These are phyloP conservation scores for Clupea harengus DNA, from an alignment of 2,113 vertebrate genomes.

Conservation along the genomic window DNA sequence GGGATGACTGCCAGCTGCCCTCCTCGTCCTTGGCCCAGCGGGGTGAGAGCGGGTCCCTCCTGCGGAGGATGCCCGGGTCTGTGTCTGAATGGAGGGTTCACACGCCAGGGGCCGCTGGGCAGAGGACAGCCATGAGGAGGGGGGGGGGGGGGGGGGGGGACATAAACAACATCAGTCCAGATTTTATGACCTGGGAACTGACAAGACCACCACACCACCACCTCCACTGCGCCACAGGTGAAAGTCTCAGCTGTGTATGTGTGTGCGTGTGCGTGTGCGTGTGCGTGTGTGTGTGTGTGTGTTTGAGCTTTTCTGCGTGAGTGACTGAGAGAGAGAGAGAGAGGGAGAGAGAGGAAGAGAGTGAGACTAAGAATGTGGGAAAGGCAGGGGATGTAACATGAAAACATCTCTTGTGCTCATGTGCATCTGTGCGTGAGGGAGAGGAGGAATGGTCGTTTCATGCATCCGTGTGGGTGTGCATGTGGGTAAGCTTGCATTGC, in stretches of 20 bases:
- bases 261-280: not conserved
- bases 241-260: conserved; percentile 18
- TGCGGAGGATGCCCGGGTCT: conserved; percentile 37
- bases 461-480: not conserved
- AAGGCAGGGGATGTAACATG: no score
- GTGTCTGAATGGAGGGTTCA: conserved; percentile 41
- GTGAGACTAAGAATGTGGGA: conserved; percentile 31
- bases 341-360: not conserved
- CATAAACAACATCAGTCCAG: conserved; percentile 52
- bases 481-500: not conserved
- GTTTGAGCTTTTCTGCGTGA: not conserved
- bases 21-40: conserved; percentile 37
- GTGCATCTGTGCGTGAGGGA: no score
- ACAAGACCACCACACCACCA: conserved; percentile 22
- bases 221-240: conserved; percentile 42
- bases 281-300: not conserved
- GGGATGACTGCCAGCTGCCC: conserved; percentile 13
- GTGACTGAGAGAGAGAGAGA: not conserved
- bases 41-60: conserved; percentile 30
- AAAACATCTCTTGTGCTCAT: no score
- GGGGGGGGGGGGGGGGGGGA: conserved; percentile 20
- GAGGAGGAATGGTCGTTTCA: not conserved
- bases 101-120: conserved; percentile 35
- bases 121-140: conserved; percentile 18
- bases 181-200: conserved; percentile 52